Percentiles rank a stretch among this genome's conserved stretches.
Conservation (phyloP, 2,113 vertebrate genomes). For the Anhinga rufa region DNA sequence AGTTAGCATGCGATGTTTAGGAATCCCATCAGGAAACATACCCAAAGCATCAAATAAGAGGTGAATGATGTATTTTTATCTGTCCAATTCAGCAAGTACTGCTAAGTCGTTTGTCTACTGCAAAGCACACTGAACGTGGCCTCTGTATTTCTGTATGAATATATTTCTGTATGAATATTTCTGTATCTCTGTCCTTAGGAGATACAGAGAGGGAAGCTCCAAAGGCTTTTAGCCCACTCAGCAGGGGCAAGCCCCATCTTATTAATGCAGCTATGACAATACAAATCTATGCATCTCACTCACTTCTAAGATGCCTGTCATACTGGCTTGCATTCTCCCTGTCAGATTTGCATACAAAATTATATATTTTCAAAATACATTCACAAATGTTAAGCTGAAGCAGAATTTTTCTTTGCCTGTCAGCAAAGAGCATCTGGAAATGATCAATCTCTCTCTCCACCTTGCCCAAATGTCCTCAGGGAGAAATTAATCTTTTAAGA, state of each 20-base stretch:
- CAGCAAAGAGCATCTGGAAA: conserved; percentile 25
- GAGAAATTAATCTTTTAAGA: conserved; percentile 24
- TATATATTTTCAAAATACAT: background rate
- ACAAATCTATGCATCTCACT: background rate
- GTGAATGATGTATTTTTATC: background rate
- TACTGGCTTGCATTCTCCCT: background rate
- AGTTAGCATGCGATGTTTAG: background rate
- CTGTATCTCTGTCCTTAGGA: background rate
- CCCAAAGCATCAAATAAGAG: background rate
- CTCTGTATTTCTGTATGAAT: background rate
- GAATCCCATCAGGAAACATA: background rate
- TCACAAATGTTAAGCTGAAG: background rate
- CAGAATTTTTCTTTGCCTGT: background rate
- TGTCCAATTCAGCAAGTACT: background rate
- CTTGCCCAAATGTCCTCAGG: background rate
- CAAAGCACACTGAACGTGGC: fast-evolving
- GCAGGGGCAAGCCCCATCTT: background rate
- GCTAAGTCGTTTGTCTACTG: background rate
- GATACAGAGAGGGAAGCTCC: background rate
- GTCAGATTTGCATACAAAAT: background rate
- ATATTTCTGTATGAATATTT: background rate
- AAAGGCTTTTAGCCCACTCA: background rate
- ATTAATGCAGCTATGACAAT: background rate
- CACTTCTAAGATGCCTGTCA: background rate
- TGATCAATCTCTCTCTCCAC: background rate